Evolutionary conservation across 2,797 vertebrate species (phyloP), one percentile per base, ranked within the genome.

Genomic region (Smutsia temminckii): DNA sequence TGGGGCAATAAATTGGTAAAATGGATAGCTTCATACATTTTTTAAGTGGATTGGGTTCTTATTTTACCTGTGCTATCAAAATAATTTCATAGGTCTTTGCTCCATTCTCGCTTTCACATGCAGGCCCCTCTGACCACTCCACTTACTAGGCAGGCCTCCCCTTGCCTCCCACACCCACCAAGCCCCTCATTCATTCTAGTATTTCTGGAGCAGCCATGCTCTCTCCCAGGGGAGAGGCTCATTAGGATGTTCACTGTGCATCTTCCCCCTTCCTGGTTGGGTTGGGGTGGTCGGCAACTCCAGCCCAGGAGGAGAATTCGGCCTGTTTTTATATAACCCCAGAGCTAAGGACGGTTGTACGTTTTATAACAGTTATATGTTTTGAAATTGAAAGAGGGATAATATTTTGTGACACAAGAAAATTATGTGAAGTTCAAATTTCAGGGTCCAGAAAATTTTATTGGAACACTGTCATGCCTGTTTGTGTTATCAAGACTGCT

Each of bases 281-380:
- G 13, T 55, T 16, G 37, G 42, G 32, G 32, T 8, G 27, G 4
- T 20, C 23, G 3, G 32, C 37, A 21, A 55, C 34, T 34, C 29
- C 49, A 57, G 66, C 14, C 59, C 5, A 14, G 0, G 11, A 61
- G 75, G 27, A 20, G 13, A 68, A 14, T 46, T 64, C 71, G 34
- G 57, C 51, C 74, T 91, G 32, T 80, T 61, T 89, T 78, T 71
- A 77, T 8, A 32, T 13, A 49, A 84, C 37, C 51, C 53, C 6
- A 85, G 88, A 77, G 68, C 72, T 92, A 74, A 87, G 74, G 71
- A 84, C 57, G 83, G 21, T 40, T 66, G 74, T 75, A 42, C 63
- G n/a, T 49, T 40, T 80, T 96, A 94, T 74, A 80, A 85, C 42
- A n/a, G 34, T 37, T 89, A 11, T 46, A 46, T 11, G 46, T 46